These are phyloP conservation scores for Vireo griseus DNA, from an alignment of 2,797 vertebrate species.

Conservation along the genomic window DNA sequence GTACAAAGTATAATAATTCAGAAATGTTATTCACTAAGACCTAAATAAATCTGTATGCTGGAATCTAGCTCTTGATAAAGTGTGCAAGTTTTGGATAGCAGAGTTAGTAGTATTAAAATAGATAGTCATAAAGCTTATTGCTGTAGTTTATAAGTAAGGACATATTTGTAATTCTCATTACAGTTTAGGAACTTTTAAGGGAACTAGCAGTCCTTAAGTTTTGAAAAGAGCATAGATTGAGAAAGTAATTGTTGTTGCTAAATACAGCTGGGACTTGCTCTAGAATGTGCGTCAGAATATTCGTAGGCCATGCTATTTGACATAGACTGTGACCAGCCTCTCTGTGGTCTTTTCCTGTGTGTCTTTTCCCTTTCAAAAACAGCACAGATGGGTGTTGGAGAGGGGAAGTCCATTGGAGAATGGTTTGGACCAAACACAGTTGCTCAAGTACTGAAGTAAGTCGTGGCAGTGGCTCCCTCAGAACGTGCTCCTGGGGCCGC, in stretches of 20 bases:
- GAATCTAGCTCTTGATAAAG: not conserved
- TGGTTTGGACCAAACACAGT: slow-evolving; percentile 92
- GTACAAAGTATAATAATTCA: not conserved
- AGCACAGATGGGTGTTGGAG: slow-evolving; percentile 91
- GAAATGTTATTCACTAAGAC: not conserved
- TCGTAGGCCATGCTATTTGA: not conserved
- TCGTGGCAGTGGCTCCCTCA: not conserved
- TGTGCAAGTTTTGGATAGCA: not conserved
- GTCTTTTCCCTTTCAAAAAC: slow-evolving; percentile 54
- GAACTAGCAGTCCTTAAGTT: not conserved
- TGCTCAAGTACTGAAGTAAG: slow-evolving; percentile 89
- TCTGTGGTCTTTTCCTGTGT: not conserved
- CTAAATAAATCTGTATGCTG: not conserved
- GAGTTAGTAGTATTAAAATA: not conserved
- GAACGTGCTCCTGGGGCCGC: fast-evolving
- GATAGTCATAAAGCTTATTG: not conserved
- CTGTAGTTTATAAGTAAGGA: not conserved
- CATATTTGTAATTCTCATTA: not conserved
- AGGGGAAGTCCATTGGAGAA: slow-evolving; percentile 88
- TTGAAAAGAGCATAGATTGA: not conserved
- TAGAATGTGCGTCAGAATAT: not conserved
- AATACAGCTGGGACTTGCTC: not conserved
- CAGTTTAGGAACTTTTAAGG: not conserved
- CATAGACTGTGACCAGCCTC: not conserved
- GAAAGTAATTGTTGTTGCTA: not conserved